Evolutionary conservation across 2,113 vertebrate species (phyloP), one percentile per base, ranked within the genome.

Genomic region (Percopsis transmontana): DNA sequence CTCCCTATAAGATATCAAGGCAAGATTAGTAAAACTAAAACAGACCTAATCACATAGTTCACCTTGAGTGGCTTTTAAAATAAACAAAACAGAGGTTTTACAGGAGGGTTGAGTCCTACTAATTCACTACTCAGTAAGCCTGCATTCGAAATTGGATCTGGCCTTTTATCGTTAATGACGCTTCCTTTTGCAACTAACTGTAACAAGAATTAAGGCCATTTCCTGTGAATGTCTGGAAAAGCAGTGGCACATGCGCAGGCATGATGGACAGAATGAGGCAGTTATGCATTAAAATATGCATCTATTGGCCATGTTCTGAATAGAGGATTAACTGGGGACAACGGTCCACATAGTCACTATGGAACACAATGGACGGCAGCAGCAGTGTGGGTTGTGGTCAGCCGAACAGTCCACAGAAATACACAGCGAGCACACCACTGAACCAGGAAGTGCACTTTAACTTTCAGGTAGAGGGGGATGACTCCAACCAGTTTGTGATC

Each of bases 181-280:
- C n/a, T n/a, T n/a, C n/a, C n/a, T n/a, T 82, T 81, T 76, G 40
- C 70, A 58, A 68, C 69, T 27, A 58, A 51, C 54, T 60, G 19
- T 33, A 44, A 58, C 38, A 23, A 23, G 38, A 67, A 16, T 23
- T 23, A 21, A 33, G 59, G 42, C 33, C 58, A 9, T 13, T 21
- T 42, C n/a, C 9, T 21, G 55, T 63, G 45, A 77, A 79, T 50
- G 60, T 16, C 24, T 2, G n/a, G 10, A 60, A 1, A 52, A 14
- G 3, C 44, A 55, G 20, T 45, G 27, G 38, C 41, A 55, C 1
- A 42, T 16, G 41, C 44, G 66, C 33, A 15, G 50, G 48, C 52
- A 44, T 2, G 24, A 68, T 14, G 19, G 61, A 63, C 72, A 24
- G 66, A 70, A 72, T 72, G 38, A 70, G 33, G 45, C 9, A 45